A percentile compares a stretch with the other conserved stretches of the same genome.
These are phyloP conservation scores for Leptinotarsa defecta DNA, from an alignment of 1,140 invertebrate genomes.

Conservation along the genomic window DNA sequence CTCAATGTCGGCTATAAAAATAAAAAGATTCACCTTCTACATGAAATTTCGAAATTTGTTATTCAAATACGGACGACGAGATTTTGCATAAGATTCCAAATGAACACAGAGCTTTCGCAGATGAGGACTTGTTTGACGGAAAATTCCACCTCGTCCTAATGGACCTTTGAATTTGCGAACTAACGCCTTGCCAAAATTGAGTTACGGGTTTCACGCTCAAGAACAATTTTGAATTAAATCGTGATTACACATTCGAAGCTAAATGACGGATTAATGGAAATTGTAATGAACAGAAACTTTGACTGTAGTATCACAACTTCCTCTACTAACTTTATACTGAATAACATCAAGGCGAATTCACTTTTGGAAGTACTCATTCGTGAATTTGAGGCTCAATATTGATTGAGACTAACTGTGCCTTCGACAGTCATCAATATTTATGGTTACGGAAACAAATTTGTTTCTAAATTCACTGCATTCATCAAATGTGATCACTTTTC, in stretches of 20 bases:
- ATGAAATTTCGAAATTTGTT: neutral
- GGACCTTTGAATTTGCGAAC: neutral
- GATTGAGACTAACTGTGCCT: too few species aligned
- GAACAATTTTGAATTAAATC: conserved; percentile 2
- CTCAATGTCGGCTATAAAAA: neutral
- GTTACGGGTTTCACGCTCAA: neutral
- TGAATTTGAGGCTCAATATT: too few species aligned
- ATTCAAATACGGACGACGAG: neutral
- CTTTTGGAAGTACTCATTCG: too few species aligned
- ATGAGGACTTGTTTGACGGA: neutral
- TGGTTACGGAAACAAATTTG: too few species aligned
- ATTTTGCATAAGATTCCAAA: neutral
- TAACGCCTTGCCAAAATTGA: neutral
- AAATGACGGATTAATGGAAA: neutral
- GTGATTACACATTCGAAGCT: neutral
- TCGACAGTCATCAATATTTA: too few species aligned
- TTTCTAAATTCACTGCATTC: too few species aligned
- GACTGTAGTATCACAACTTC: too few species aligned
- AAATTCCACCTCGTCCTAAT: neutral
- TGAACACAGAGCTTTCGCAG: neutral
- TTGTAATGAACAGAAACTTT: neutral
- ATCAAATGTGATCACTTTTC: too few species aligned
- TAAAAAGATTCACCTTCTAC: neutral
- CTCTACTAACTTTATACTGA: too few species aligned
- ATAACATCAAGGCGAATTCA: too few species aligned